These are phyloP conservation scores for Xiphias gladius DNA, from an alignment of 2,113 vertebrate species.

Conservation along the genomic window DNA sequence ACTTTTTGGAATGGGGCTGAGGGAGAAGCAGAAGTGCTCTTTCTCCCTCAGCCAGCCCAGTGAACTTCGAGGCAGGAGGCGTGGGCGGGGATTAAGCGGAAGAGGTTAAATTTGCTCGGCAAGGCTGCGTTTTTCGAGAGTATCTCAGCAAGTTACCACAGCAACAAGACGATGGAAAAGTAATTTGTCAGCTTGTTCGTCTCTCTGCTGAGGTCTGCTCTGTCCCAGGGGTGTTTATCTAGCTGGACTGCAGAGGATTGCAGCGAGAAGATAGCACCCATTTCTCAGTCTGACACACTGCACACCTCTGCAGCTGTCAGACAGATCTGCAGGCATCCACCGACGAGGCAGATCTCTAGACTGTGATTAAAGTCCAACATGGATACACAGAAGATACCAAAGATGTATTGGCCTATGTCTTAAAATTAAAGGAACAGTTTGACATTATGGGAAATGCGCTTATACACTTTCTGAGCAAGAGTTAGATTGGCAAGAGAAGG, in stretches of 20 bases:
- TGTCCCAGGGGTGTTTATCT: slow-evolving; percentile 12
- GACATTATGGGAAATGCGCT: no score
- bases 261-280: neutral
- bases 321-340: neutral
- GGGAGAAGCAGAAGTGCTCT: slow-evolving; percentile 3
- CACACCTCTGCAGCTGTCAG: slow-evolving; percentile 23
- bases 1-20: neutral
- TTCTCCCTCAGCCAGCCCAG: slow-evolving; percentile 23
- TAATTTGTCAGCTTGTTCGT: slow-evolving; percentile 68
- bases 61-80: slow-evolving; percentile 52
- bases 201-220: slow-evolving; percentile 50
- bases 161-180: slow-evolving; percentile 80
- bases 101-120: slow-evolving; percentile 80
- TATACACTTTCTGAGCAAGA: no score
- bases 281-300: slow-evolving; percentile 17
- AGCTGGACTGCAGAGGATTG: slow-evolving; percentile 10
- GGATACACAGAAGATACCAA: neutral
- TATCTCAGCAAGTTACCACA: slow-evolving; percentile 76
- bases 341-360: neutral
- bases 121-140: slow-evolving; percentile 74
- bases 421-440: neutral
- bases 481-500: no score
- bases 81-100: slow-evolving; percentile 75
- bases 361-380: neutral
- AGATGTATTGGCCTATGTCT: neutral